Evolutionary conservation across 2,797 vertebrate species (phyloP).

Genomic region (Loris lydekkerianus): DNA sequence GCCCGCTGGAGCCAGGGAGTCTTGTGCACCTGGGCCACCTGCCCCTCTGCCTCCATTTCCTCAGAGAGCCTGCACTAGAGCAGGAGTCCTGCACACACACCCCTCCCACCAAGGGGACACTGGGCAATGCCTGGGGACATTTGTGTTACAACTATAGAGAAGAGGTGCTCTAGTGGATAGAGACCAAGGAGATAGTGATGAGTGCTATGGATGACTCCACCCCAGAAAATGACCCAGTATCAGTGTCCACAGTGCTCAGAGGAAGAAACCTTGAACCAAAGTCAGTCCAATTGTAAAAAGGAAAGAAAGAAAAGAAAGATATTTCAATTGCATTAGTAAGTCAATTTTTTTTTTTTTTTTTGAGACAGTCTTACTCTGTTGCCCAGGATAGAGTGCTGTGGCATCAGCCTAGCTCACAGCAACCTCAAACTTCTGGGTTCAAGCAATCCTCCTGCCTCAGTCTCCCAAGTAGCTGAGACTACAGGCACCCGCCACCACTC

Average conservation of each 20-base stretch:
- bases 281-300: background rate
- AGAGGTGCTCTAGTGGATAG: background rate
- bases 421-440: too few species aligned
- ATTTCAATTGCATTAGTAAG: background rate
- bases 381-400: too few species aligned
- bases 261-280: background rate
- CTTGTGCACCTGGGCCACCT: background rate
- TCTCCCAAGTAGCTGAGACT: too few species aligned
- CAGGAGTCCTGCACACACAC: background rate
- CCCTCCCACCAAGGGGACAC: background rate
- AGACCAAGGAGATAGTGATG: background rate
- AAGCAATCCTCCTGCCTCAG: too few species aligned
- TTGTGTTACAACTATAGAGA: background rate
- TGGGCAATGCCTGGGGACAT: background rate
- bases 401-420: too few species aligned
- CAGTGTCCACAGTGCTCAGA: background rate
- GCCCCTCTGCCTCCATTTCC: background rate
- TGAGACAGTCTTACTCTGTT: too few species aligned
- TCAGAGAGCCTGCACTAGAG: background rate
- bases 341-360: too few species aligned
- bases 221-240: background rate
- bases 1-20: background rate
- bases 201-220: too few species aligned
- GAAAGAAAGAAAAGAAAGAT: background rate
- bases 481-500: too few species aligned